Conservation (phyloP, 2,113 vertebrate species). For the Fregetta grallaria region DNA sequence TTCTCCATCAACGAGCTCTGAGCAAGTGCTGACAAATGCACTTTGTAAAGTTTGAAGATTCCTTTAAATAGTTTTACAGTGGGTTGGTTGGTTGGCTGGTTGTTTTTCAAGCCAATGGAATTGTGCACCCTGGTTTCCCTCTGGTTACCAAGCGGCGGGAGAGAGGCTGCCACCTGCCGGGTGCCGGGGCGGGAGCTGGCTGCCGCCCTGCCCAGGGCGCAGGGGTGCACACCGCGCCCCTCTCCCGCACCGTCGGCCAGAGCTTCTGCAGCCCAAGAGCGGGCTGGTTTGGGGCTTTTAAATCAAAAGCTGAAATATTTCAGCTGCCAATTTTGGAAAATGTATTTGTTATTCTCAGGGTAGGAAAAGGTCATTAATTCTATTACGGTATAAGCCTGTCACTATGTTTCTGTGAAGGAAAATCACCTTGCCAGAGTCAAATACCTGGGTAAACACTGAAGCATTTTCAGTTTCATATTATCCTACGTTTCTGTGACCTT, state of each 20-base stretch:
- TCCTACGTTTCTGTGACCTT: not conserved
- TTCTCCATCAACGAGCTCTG: not conserved
- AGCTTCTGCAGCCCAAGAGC: not conserved
- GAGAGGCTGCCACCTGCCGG: not conserved
- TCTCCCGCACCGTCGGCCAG: accelerated
- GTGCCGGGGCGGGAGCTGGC: accelerated
- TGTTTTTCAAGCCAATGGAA: not conserved
- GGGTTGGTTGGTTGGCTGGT: not conserved
- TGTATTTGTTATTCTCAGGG: not conserved
- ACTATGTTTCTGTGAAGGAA: not conserved
- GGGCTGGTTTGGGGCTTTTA: accelerated
- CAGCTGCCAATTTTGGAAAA: accelerated
- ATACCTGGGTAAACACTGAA: not conserved
- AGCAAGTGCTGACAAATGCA: accelerated
- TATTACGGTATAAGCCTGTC: not conserved
- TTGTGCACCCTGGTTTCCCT: not conserved
- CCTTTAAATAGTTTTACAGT: not conserved
- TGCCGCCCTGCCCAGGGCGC: not conserved
- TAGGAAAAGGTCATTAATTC: not conserved
- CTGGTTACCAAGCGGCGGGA: accelerated
- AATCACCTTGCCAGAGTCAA: not conserved
- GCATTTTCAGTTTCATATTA: not conserved
- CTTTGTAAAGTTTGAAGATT: not conserved
- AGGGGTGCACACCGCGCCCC: accelerated
- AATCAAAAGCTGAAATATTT: not conserved